Evolutionary conservation across 2,888 invertebrate species (phyloP).

Genomic region (Tipula unca): DNA sequence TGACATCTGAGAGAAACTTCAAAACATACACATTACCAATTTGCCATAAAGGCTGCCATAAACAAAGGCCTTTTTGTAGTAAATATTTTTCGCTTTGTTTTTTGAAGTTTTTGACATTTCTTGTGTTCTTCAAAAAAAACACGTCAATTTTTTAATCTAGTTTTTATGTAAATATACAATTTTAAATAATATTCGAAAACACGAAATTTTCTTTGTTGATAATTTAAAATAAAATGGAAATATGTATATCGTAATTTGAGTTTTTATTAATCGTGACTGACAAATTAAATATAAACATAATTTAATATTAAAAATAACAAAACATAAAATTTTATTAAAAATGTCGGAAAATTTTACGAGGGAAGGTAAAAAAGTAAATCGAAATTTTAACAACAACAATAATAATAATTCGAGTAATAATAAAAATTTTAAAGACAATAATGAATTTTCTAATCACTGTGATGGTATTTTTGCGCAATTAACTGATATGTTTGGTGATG

Average conservation of each 20-base stretch:
- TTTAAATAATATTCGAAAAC: not conserved
- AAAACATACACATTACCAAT: not conserved
- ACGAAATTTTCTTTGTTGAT: not conserved
- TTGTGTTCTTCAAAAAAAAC: not conserved
- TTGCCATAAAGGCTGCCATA: not conserved
- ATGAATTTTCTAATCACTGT: slow-evolving; percentile 14
- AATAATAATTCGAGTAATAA: not conserved
- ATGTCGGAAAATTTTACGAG: slow-evolving; percentile 14
- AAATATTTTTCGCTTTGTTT: not conserved
- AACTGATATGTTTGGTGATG: slow-evolving; percentile 27
- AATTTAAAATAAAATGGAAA: not conserved
- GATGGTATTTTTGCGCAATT: slow-evolving; percentile 24
- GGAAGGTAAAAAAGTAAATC: slow-evolving; percentile 1
- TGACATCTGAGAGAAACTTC: not conserved
- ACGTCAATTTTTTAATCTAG: not conserved
- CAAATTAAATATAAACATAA: not conserved
- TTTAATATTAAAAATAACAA: not conserved
- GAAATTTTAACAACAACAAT: not conserved
- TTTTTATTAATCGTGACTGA: not conserved
- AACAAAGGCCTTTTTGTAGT: not conserved
- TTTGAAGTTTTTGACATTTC: not conserved
- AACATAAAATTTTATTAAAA: not conserved
- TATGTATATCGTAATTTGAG: not conserved
- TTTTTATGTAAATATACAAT: not conserved
- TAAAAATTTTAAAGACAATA: not conserved